Conservation (phyloP, 2,888 invertebrate species). For the Fabriciana adippe region DNA sequence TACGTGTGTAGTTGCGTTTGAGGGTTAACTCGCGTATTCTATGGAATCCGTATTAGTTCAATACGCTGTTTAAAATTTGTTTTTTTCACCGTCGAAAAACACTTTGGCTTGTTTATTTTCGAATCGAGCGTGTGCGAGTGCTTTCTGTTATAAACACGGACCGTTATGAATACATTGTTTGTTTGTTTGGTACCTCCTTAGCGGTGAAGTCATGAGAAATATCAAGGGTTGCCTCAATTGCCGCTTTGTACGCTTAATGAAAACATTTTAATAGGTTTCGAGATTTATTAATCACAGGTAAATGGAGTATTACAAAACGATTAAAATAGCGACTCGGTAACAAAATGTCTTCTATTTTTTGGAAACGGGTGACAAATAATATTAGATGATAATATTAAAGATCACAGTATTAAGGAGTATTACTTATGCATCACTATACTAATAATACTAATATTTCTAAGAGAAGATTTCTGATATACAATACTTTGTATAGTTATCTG, state of each 20-base stretch:
- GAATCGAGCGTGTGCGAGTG: constrained; percentile 66
- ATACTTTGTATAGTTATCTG: neutral
- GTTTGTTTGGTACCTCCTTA: constrained; percentile 55
- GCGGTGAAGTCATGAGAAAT: constrained; percentile 54
- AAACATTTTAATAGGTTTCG: constrained; percentile 29
- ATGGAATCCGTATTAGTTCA: constrained; percentile 38
- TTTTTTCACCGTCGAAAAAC: constrained; percentile 60
- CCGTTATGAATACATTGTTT: constrained; percentile 52
- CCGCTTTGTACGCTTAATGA: constrained; percentile 32
- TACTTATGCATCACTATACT: no score
- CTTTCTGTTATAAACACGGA: constrained; percentile 59
- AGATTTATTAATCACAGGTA: constrained; percentile 10
- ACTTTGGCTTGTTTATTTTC: constrained; percentile 73
- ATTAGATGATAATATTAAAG: no score
- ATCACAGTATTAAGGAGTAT: no score
- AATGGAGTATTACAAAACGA: neutral
- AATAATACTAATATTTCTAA: neutral
- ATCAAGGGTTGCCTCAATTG: constrained; percentile 52
- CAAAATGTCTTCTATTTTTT: no score
- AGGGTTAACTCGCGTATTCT: constrained; percentile 34
- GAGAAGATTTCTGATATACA: constrained; percentile 6
- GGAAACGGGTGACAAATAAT: no score
- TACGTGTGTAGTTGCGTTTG: neutral
- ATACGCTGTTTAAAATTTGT: constrained; percentile 52
- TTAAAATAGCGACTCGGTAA: neutral